Evolutionary conservation across 1,140 invertebrate species (phyloP), one percentile per base, ranked within the genome.

Genomic region (Macrobrachium nipponense): DNA sequence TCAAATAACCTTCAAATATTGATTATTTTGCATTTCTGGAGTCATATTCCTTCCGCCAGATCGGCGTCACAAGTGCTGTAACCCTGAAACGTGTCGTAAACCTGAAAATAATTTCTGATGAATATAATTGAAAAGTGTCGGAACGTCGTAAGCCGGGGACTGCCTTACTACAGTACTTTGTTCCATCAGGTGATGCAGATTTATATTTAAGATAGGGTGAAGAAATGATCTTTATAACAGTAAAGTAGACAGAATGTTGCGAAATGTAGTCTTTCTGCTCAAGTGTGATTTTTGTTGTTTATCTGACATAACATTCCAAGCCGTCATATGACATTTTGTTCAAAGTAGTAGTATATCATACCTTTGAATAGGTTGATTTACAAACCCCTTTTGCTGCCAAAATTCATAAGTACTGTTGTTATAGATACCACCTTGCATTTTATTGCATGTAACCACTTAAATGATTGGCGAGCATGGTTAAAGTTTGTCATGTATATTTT

Each of bases 301-400:
- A n/a, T 64, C 27, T 68, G 64, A 68, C 61, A 59, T 72, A 73
- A 60, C 59, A 23, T 72, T 20, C 15, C 36, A 23, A 23, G 68
- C 8, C 5, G 36, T 72, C n/a, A n/a, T 72, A 5, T 15, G 20
- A 17, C 15, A 64, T 64, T 17, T 3, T 20, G 5, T 14, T 72
- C 36, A 23, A 36, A 36, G 36, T 72, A 23, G 36, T 72, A 23
- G 2, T 23, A 2, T n/a, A 20, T 5, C n/a, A 36, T 4, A 36
- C 5, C n/a, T 72, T 18, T 5, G 36, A n/a, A 58, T 70, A 2
- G 43, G 44, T 64, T 12, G 51, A 36, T 62, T 58, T 36, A 58
- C 70, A 60, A 79, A 68, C 68, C 77, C 64, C 61, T 20, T 80
- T 86, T 79, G 83, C 77, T 86, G 83, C 83, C 83, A 86, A 79